phyloP scores from a whole-genome alignment of 2,888 invertebrate genomes.

The Lepeophtheirus nordmannii region DNA sequence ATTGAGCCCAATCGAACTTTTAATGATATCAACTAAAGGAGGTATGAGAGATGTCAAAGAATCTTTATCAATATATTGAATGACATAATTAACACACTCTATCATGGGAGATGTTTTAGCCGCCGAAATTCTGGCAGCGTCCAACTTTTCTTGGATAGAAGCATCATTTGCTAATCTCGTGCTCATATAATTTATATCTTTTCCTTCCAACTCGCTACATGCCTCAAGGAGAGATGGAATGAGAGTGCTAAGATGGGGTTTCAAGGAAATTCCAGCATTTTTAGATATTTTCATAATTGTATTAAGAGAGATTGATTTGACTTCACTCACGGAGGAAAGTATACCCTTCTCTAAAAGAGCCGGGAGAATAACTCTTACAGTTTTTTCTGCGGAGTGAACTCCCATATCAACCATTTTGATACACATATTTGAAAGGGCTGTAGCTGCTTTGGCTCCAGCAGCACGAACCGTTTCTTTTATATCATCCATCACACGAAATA shows the following conservation, averaged over 20 bases:
- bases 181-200: conserved; percentile 60
- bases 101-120: conserved; percentile 73
- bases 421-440: conserved; percentile 45
- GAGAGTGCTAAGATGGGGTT: conserved; percentile 60
- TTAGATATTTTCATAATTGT: conserved; percentile 71
- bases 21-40: conserved; percentile 50
- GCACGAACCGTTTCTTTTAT: conserved; percentile 71
- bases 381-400: conserved; percentile 32
- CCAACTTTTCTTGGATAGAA: conserved; percentile 56
- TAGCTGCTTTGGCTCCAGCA: conserved; percentile 54
- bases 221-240: conserved; percentile 71
- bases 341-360: conserved; percentile 49
- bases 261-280: conserved; percentile 58
- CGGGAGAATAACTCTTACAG: conserved; percentile 45
- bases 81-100: conserved; percentile 65
- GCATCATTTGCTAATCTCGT: conserved; percentile 52
- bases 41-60: conserved; percentile 65
- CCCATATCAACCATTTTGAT: conserved; percentile 41
- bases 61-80: conserved; percentile 55
- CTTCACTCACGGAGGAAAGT: conserved; percentile 10
- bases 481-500: conserved; percentile 85
- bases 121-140: conserved; percentile 59
- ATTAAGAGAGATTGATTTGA: conserved; percentile 45
- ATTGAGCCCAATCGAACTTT: conserved; percentile 60
- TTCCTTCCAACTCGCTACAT: conserved; percentile 68